Evolutionary conservation across 2,888 invertebrate genomes (phyloP), one percentile per base, ranked within the genome.

Genomic region (Eurytoma adleriae): DNA sequence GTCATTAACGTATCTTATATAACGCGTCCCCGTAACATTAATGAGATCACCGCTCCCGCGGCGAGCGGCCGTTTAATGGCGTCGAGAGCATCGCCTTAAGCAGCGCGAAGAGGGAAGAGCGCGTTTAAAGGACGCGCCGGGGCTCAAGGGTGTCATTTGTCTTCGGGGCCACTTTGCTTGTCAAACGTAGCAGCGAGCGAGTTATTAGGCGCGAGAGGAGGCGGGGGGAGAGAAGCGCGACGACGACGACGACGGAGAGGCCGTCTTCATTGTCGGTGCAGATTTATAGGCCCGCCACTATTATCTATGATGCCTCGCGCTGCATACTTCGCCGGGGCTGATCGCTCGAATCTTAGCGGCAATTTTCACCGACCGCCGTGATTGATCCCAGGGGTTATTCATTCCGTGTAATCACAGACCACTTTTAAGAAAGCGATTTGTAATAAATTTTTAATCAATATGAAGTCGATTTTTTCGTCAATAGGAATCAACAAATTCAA

Each of bases 91-190:
- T 83, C 85, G 78, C 83, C 83, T 82, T 83, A 27, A 64, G 62
- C 12, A n/a, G 30, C 30, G 40, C 16, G 13, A 83, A 83, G 79
- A 69, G 72, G 74, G 72, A 79, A 72, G 79, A 71, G 56, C 64
- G 27, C 75, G 70, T 71, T 79, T 79, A 75, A 66, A 70, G 54
- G 70, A 24, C 24, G 48, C 24, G 75, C 2, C 30, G 66, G 52
- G 52, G 48, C 61, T 73, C 68, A 18, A 73, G 86, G 84, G 83
- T 84, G 85, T 83, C 86, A 86, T 87, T 87, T 86, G 87, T 87
- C 86, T 87, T 86, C 85, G 85, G 79, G 76, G 84, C 84, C 85
- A 85, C 87, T 87, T 86, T 86, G 85, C 87, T 86, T 86, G 87
- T 86, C 87, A 85, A 84, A 86, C 84, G 82, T 80, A 77, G 82